A percentile compares a stretch with the other conserved stretches of the same genome.
Evolutionary conservation across 2,113 vertebrate species (phyloP).

Genomic region (Microtus pennsylvanicus): DNA sequence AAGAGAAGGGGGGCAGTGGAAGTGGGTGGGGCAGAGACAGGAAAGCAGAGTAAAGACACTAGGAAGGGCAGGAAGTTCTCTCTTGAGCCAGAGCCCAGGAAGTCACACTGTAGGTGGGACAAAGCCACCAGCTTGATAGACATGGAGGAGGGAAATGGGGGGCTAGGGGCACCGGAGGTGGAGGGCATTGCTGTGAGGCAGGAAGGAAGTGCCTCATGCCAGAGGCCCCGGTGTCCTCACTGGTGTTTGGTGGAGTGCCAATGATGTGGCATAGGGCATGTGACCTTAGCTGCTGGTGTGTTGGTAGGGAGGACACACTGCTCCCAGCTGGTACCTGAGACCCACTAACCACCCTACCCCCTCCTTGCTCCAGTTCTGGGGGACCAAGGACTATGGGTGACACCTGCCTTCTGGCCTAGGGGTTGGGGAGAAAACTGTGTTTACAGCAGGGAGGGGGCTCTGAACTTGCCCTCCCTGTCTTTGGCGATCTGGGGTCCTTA

Average conservation of each 20-base stretch:
- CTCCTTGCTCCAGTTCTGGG: not conserved
- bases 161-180: not conserved
- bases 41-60: not conserved
- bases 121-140: not conserved
- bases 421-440: not conserved
- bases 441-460: not conserved
- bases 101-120: not conserved
- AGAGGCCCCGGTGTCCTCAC: not conserved
- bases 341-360: not conserved
- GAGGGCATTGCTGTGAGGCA: not conserved
- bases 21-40: not conserved
- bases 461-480: not conserved
- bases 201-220: not conserved
- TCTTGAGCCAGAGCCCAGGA: rapidly evolving
- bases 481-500: not conserved
- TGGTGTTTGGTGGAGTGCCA: not conserved
- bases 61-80: not conserved
- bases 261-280: not conserved
- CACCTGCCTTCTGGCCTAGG: not conserved
- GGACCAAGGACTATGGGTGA: not conserved
- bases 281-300: not conserved
- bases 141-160: not conserved
- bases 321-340: not conserved
- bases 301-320: not conserved
- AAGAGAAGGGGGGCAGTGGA: not conserved